phyloP scores from a whole-genome alignment of 2,888 invertebrate genomes.

The Chymomyza fuscimana region DNA sequence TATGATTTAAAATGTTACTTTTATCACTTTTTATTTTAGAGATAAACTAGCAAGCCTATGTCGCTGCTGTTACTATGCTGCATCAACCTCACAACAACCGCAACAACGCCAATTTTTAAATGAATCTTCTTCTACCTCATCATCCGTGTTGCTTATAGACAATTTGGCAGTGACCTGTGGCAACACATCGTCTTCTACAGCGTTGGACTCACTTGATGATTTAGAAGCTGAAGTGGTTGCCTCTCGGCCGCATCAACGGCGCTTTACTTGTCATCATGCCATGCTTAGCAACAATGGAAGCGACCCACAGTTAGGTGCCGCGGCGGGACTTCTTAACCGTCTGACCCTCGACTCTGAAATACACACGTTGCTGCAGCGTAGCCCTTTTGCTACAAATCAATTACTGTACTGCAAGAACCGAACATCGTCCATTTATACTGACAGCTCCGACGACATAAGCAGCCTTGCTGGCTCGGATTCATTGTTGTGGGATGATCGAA shows the following conservation, averaged over 20 bases:
- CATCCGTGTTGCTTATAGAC: conserved; percentile 81
- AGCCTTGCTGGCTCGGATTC: conserved; percentile 89
- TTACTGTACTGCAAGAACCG: conserved; percentile 83
- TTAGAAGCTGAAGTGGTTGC: conserved; percentile 79
- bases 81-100: conserved; percentile 57
- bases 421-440: conserved; percentile 91
- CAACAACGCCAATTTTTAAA: conserved; percentile 63
- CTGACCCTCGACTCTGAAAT: conserved; percentile 80
- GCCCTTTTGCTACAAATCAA: conserved; percentile 81
- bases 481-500: conserved; percentile 85
- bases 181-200: conserved; percentile 74
- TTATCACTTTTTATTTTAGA: conserved; percentile 39
- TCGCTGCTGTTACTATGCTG: conserved; percentile 77
- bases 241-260: conserved; percentile 67
- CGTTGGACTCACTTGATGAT: conserved; percentile 83
- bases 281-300: conserved; percentile 73
- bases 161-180: conserved; percentile 81
- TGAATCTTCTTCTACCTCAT: conserved; percentile 80
- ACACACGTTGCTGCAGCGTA: conserved; percentile 80
- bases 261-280: conserved; percentile 77
- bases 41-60: conserved; percentile 78
- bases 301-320: conserved; percentile 76
- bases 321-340: conserved; percentile 81
- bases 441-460: conserved; percentile 92
- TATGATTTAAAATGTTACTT: background rate